These are phyloP conservation scores for Scalopus aquaticus DNA, from an alignment of 2,113 vertebrate species.

Conservation along the genomic window DNA sequence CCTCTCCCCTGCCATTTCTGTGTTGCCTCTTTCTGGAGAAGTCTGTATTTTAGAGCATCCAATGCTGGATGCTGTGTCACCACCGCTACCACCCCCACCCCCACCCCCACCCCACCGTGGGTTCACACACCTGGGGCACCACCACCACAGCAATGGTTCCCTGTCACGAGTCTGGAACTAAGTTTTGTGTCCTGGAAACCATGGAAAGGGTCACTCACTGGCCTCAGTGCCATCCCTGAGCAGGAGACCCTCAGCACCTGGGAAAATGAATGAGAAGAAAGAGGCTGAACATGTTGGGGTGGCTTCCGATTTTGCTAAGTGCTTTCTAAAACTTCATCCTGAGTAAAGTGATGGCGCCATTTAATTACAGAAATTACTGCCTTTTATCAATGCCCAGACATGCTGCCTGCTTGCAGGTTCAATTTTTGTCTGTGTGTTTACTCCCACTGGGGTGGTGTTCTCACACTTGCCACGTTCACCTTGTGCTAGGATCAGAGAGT, in stretches of 20 bases:
- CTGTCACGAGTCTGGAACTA: fast-evolving
- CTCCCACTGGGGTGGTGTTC: neutral
- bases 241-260: neutral
- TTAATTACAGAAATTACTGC: neutral
- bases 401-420: neutral
- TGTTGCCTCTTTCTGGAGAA: neutral
- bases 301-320: neutral
- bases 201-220: neutral
- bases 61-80: neutral
- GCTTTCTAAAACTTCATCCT: neutral
- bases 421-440: neutral
- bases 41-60: neutral
- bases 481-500: neutral
- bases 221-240: neutral
- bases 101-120: too few species aligned
- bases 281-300: neutral
- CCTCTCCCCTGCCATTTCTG: neutral
- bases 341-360: neutral
- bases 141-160: fast-evolving
- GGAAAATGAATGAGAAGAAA: neutral
- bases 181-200: neutral
- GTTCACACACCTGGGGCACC: neutral
- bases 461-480: fast-evolving
- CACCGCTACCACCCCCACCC: too few species aligned
- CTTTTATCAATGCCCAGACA: neutral